Evolutionary conservation across 2,797 vertebrate species (phyloP), one percentile per base, ranked within the genome.

Genomic region (Anabacerthia variegaticeps): DNA sequence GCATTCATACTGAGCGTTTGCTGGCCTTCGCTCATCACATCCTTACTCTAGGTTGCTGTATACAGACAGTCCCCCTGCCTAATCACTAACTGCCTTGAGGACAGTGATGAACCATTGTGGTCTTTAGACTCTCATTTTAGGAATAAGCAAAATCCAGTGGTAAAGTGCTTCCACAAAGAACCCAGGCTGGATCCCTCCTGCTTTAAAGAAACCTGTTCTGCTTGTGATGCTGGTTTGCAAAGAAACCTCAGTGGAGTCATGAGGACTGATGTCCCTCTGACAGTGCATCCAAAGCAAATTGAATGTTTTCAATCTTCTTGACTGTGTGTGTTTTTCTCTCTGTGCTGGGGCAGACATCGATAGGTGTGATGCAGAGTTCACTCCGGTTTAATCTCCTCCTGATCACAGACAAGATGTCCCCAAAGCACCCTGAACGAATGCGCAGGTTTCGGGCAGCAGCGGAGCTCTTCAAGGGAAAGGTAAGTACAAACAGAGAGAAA

Each of bases 301-400:
- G 28, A 73, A 39, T 14, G 32, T 74, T 78, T 61, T 77, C 56
- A 92, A 2, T 67, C 43, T 81, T 56, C 11, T 43, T 59, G 20
- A 65, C n/a, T 66, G 5, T 68, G 28, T 80, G 44, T 59, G 13
- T 84, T 78, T 93, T 55, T 92, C 32, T 69, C 37, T 75, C 46
- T 92, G 21, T 56, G 93, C 73, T 94, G 32, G 30, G 51, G 59
- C 97, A 99, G 99, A 98, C 98, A 41, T 98, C 97, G 12, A 78
- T 99, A 91, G 99, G 99, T 80, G 96, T 99, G 86, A 99, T 99
- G 95, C 97, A 98, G 65, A 99, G 99, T 12, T 88, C 97, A 3
- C 96, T 99, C 88, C 97, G 98, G 93, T 80, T 98, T 46, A 99
- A 99, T 89, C 98, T 99, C 26, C 97, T 99, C 80, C 98, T 99